These are phyloP conservation scores for Bombus affinis DNA, from an alignment of 1,140 invertebrate species.

Conservation along the genomic window DNA sequence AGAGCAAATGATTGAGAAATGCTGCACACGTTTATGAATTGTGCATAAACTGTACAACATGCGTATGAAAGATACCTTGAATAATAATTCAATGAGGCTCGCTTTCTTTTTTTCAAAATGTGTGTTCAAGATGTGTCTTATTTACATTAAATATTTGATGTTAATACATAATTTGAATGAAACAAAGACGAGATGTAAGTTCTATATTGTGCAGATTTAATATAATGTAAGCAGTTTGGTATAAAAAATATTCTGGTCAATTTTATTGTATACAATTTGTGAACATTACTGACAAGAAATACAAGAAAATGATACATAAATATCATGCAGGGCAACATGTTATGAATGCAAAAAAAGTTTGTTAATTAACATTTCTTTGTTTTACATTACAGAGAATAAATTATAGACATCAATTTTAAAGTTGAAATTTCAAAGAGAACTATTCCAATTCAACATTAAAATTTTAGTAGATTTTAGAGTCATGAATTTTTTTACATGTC, in stretches of 20 bases:
- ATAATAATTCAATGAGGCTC: slow-evolving; percentile 18
- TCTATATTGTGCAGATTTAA: slow-evolving; percentile 26
- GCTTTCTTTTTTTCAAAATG: background rate
- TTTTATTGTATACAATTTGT: slow-evolving; percentile 21
- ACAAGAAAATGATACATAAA: slow-evolving; percentile 12
- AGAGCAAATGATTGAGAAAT: slow-evolving; percentile 30
- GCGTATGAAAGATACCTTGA: slow-evolving; percentile 17
- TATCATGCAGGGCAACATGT: slow-evolving; percentile 26
- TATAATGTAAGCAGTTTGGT: background rate
- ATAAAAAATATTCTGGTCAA: background rate
- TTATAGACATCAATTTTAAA: background rate
- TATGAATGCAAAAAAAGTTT: slow-evolving; percentile 13
- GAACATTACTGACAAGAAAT: slow-evolving; percentile 9
- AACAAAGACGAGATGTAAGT: background rate
- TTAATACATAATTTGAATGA: slow-evolving; percentile 14
- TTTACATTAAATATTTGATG: slow-evolving; percentile 3
- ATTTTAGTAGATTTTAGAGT: slow-evolving; percentile 25
- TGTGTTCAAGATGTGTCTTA: background rate
- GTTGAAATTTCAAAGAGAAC: background rate
- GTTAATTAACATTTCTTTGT: background rate
- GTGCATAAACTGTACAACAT: slow-evolving; percentile 39
- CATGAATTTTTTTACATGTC: slow-evolving; percentile 9
- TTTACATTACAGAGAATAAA: background rate
- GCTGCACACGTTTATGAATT: slow-evolving; percentile 34
- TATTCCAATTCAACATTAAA: slow-evolving; percentile 4